Evolutionary conservation across 2,888 invertebrate species (phyloP).

Genomic region (Notodonta ziczac): DNA sequence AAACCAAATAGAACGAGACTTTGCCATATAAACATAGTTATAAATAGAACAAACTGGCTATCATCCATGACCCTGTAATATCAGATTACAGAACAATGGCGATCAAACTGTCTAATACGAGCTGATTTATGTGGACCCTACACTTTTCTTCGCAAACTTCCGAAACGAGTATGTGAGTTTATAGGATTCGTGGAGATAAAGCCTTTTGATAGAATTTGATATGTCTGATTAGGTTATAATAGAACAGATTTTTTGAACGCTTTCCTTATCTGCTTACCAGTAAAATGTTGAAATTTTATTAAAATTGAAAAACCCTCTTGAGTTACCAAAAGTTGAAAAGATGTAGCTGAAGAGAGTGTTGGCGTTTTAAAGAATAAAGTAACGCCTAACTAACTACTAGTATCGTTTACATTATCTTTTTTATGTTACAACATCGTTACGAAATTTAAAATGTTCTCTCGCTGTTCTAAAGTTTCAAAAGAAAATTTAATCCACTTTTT

Average conservation of each 20-base stretch:
- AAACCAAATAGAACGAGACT: not conserved
- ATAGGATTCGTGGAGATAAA: conserved; percentile 24
- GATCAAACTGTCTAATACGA: conserved; percentile 31
- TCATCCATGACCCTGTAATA: conserved; percentile 17
- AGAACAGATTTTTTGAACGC: too few relatives aligned
- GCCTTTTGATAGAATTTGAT: not conserved
- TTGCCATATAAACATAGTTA: conserved; percentile 3
- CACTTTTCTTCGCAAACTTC: conserved; percentile 26
- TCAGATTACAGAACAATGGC: conserved; percentile 30
- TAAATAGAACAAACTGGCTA: conserved; percentile 14
- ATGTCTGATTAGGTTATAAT: too few relatives aligned
- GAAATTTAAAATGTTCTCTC: not conserved
- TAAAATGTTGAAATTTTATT: too few relatives aligned
- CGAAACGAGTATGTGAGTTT: conserved; percentile 23
- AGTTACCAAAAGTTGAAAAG: too few relatives aligned
- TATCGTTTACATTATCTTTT: not conserved
- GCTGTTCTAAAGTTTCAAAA: conserved; percentile 3
- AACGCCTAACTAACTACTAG: not conserved
- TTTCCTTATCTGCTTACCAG: too few relatives aligned
- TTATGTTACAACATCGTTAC: not conserved
- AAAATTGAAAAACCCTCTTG: too few relatives aligned
- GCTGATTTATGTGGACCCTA: conserved; percentile 34
- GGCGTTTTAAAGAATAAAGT: not conserved
- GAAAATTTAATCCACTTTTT: not conserved
- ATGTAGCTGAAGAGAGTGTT: too few relatives aligned